A percentile compares a stretch with the other conserved stretches of the same genome.
These are phyloP conservation scores for Nomada ruficornis DNA, from an alignment of 2,888 invertebrate genomes.

Conservation along the genomic window DNA sequence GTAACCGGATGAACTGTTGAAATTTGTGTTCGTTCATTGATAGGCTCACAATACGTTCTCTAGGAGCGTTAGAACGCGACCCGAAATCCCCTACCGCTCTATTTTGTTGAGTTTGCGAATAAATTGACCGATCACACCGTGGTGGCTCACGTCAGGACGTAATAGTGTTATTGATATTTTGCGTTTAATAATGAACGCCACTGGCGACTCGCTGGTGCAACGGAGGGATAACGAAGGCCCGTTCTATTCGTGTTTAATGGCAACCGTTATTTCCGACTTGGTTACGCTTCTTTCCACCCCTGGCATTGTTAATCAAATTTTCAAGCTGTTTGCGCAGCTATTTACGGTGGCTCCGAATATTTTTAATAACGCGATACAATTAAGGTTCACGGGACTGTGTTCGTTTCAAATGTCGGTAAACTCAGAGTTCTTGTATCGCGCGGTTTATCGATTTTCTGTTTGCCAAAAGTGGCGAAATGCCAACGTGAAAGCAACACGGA, in stretches of 20 bases:
- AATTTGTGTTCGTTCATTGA: constrained; percentile 64
- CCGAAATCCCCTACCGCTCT: constrained; percentile 34
- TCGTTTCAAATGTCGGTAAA: no score
- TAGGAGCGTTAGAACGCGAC: constrained; percentile 8
- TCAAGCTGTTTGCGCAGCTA: no score
- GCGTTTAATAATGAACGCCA: neutral
- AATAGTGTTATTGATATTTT: constrained; percentile 43
- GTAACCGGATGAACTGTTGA: constrained; percentile 65
- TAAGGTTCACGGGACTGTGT: no score
- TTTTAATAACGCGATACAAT: no score
- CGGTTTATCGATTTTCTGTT: no score
- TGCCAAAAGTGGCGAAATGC: no score
- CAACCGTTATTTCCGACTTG: constrained; percentile 1
- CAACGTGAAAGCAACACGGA: no score
- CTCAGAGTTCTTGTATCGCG: no score
- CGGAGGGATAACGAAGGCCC: neutral
- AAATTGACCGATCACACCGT: constrained; percentile 50
- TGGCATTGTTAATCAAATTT: no score
- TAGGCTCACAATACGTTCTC: constrained; percentile 50
- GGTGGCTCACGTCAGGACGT: neutral
- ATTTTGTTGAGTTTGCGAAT: constrained; percentile 42
- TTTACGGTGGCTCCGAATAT: no score
- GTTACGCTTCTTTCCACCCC: no score
- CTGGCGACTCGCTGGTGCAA: neutral
- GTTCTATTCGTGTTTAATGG: constrained; percentile 5